Conservation (phyloP, 2,113 vertebrate genomes). For the Centropus bengalensis region DNA sequence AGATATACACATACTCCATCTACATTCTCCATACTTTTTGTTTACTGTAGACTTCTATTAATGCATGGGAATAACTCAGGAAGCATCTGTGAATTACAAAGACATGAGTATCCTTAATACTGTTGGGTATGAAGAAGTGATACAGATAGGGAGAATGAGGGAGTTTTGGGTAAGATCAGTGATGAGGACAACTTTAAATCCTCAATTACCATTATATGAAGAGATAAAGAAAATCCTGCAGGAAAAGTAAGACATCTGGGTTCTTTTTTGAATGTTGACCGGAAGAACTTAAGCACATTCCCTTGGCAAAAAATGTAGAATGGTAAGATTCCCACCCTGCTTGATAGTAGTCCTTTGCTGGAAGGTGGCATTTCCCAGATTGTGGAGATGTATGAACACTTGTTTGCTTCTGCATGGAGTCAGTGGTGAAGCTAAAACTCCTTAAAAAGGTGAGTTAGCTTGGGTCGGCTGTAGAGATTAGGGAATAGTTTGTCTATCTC, state of each 20-base stretch:
- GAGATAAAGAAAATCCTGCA: not conserved
- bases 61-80: not conserved
- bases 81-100: constrained; percentile 1
- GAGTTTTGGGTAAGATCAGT: not conserved
- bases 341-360: not conserved
- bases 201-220: accelerated
- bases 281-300: not conserved
- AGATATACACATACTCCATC: not conserved
- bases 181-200: not conserved
- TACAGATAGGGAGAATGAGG: not conserved
- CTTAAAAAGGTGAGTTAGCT: not conserved
- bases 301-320: not conserved
- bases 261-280: not conserved
- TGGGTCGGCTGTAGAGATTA: not conserved
- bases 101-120: not conserved
- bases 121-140: not conserved
- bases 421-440: not conserved
- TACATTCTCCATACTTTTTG: not conserved
- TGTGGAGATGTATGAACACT: not conserved
- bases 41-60: not conserved
- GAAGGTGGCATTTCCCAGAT: not conserved
- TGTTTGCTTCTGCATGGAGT: not conserved
- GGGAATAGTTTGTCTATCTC: not conserved
- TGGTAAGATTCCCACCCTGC: not conserved
- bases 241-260: not conserved